phyloP scores from a whole-genome alignment of 2,797 vertebrate species.

The Intellagama lesueurii region DNA sequence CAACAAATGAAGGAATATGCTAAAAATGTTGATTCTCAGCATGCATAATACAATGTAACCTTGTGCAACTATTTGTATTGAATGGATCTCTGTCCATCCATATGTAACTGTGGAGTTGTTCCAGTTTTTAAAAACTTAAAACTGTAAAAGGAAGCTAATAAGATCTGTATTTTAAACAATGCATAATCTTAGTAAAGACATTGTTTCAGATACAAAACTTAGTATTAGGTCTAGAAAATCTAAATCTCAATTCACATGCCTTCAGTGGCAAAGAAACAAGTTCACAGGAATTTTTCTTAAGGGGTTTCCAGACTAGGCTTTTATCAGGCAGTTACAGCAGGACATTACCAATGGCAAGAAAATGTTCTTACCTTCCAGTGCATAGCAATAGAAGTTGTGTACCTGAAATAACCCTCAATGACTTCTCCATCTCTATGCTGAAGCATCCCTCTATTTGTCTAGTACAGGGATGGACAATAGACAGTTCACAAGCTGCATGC shows the following conservation, averaged over 20 bases:
- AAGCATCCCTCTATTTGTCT: background rate
- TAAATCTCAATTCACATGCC: background rate
- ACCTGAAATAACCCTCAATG: background rate
- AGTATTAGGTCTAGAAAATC: background rate
- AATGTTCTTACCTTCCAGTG: background rate
- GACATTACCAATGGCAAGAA: background rate
- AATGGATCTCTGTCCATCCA: background rate
- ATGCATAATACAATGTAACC: background rate
- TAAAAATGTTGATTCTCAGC: no score
- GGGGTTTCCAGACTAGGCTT: background rate
- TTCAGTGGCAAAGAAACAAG: background rate
- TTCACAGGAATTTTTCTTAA: background rate
- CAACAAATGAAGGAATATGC: background rate
- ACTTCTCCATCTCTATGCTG: background rate
- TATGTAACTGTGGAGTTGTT: background rate
- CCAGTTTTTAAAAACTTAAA: background rate
- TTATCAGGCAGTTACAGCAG: background rate
- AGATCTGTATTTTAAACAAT: conserved; percentile 3
- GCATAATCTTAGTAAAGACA: background rate
- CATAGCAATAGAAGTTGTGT: background rate
- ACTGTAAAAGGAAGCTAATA: background rate
- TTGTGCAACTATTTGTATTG: background rate
- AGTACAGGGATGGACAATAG: background rate
- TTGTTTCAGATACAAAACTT: background rate
- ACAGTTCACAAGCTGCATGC: no score